A percentile compares a stretch with the other conserved stretches of the same genome.
These are phyloP conservation scores for Pollicipes pollicipes DNA, from an alignment of 1,140 invertebrate species.

Conservation along the genomic window DNA sequence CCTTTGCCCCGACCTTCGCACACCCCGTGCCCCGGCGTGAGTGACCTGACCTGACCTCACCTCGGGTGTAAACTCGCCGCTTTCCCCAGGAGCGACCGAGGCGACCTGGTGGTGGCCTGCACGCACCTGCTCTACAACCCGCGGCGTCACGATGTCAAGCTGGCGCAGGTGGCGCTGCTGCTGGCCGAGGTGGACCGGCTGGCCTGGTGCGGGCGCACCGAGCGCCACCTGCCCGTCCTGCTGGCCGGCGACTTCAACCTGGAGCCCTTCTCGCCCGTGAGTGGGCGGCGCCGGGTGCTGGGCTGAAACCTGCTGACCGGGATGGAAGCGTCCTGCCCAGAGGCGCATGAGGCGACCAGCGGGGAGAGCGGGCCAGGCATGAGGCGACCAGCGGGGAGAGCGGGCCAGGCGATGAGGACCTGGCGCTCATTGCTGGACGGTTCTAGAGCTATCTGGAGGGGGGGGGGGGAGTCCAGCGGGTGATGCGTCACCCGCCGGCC, in stretches of 20 bases:
- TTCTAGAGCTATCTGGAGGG: neutral
- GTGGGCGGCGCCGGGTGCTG: no score
- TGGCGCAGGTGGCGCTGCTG: slow-evolving; percentile 59
- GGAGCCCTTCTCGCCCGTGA: slow-evolving; percentile 36
- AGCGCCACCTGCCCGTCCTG: slow-evolving; percentile 51
- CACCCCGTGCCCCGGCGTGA: no score
- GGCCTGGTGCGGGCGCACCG: slow-evolving; percentile 20
- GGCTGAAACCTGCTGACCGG: neutral
- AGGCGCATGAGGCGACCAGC: neutral
- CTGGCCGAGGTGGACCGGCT: slow-evolving; percentile 64
- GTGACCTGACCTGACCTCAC: no score
- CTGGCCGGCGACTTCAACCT: slow-evolving; percentile 82
- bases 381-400: neutral
- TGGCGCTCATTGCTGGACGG: neutral
- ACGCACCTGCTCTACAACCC: slow-evolving; percentile 92
- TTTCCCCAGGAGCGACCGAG: slow-evolving; percentile 14
- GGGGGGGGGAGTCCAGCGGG: no score
- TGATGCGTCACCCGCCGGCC: no score
- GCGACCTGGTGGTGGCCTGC: slow-evolving; percentile 57
- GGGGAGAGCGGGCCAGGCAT: neutral
- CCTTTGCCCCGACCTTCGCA: no score
- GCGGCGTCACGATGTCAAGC: slow-evolving; percentile 60
- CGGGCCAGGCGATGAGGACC: neutral
- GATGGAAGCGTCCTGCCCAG: neutral
- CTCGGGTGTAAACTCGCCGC: no score